phyloP scores from a whole-genome alignment of 2,113 vertebrate genomes.

The Ivindomyrus marchei region DNA sequence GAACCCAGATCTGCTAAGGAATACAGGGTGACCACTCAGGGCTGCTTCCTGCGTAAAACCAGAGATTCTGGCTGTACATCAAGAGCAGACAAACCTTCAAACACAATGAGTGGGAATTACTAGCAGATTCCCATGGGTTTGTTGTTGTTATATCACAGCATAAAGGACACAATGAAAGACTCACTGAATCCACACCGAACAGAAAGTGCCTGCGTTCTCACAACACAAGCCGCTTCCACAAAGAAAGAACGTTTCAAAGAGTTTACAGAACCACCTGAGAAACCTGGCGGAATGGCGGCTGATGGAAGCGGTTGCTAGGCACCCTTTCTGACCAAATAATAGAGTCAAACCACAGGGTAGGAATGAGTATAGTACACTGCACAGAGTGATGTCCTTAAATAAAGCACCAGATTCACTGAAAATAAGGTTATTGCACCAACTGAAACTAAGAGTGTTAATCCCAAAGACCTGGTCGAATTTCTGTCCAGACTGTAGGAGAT shows the following conservation, averaged over 20 bases:
- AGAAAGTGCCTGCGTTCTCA: neutral
- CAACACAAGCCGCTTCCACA: neutral
- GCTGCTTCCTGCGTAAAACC: neutral
- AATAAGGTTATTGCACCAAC: neutral
- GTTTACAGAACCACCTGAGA: neutral
- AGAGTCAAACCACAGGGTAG: neutral
- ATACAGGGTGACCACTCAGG: neutral
- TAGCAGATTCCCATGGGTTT: neutral
- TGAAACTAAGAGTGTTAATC: neutral
- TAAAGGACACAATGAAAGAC: neutral
- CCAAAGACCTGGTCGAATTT: neutral
- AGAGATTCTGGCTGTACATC: neutral
- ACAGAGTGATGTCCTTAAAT: neutral
- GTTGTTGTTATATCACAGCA: neutral
- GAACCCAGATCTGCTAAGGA: neutral
- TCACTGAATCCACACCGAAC: neutral
- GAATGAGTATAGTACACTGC: neutral
- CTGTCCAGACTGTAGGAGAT: neutral
- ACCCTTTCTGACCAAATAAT: neutral
- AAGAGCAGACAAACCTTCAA: neutral
- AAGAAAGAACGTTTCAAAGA: neutral
- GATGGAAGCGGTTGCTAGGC: neutral
- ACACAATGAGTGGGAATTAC: neutral
- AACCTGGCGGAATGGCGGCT: neutral
- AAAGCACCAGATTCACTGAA: neutral